Conservation (phyloP, 2,113 vertebrate genomes). For the Uropsilus gracilis region DNA sequence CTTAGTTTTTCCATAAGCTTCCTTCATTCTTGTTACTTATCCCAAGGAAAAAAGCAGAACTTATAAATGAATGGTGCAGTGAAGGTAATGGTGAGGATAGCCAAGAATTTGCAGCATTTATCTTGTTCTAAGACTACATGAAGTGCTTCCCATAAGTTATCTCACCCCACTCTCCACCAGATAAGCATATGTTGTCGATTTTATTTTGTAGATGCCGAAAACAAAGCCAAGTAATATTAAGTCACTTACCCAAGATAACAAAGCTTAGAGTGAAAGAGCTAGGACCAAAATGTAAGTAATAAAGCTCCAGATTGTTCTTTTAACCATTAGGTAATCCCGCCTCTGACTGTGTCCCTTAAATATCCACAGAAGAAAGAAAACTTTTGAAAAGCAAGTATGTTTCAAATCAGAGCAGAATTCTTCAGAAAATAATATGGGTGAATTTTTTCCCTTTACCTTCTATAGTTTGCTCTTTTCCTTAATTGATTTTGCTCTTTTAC, state of each 20-base stretch:
- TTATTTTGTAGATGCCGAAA: background rate
- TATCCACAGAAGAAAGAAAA: background rate
- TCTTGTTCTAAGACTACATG: background rate
- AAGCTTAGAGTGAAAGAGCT: background rate
- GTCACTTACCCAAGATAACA: constrained; percentile 20
- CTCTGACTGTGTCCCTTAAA: background rate
- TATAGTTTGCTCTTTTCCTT: background rate
- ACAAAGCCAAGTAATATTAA: background rate
- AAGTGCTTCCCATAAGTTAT: background rate
- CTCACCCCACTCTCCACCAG: background rate
- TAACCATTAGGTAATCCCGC: background rate
- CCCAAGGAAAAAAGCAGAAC: background rate
- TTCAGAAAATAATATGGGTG: background rate
- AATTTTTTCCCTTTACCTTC: background rate
- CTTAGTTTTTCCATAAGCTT: background rate
- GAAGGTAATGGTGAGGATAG: background rate
- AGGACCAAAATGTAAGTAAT: background rate
- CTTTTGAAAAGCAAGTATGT: background rate
- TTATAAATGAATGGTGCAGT: background rate
- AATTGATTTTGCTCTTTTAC: too few species aligned
- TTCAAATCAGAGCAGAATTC: background rate
- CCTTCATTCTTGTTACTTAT: background rate
- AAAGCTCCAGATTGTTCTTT: background rate
- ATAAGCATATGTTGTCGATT: background rate
- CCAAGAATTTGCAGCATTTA: background rate